Base-by-base conservation (phyloP, 2,888 invertebrate species). In the Vannuccia rotundouncinata region DNA sequence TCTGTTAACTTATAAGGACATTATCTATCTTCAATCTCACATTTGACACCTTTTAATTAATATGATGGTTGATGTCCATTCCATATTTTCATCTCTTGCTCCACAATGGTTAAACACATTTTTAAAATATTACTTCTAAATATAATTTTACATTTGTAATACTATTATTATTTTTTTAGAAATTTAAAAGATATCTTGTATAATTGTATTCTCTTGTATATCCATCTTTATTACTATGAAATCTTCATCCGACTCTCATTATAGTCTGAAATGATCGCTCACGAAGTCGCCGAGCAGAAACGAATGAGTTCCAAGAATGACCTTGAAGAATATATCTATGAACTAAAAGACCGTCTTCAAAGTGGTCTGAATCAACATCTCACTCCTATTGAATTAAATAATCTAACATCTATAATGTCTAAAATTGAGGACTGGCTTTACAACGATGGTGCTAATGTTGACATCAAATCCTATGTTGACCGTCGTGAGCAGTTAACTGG, bases 311-410 rank as follows among this genome's bases (percentile, higher is more conserved):
- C 95, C 0, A 93, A 96, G 85, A 99, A 99, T 89, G 93, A 95
- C 0, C 91, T 99, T 0, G 99, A 99, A 88, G 99, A 99, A 89
- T 99, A 95, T 86, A 95, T 99, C 31, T 99, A 99, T 87, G 97
- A 97, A 85, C 91, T 97, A 88, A 91, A 99, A 80, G 93, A 94
- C 81, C 95, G 95, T 87, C 89, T 98, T 79, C 91, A 91, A 60
- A 91, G 92, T 82, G 90, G 92, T 59, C 89, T 94, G 78, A 92
- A 92, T 82, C 90, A 91, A 1, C 97, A 92, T 87, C 91, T 95
- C 28, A 90, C 91, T 0, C 93, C 93, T 22, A 77, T 86, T 85
- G 86, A 86, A 27, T 83, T 84, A 76, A 85, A 84, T 30, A 80
- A 83, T 5, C 85, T 90, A 81, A 85, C 84, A 22, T 82, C 84